Conservation (phyloP, 2,888 invertebrate genomes). For the Axea sp. region DNA sequence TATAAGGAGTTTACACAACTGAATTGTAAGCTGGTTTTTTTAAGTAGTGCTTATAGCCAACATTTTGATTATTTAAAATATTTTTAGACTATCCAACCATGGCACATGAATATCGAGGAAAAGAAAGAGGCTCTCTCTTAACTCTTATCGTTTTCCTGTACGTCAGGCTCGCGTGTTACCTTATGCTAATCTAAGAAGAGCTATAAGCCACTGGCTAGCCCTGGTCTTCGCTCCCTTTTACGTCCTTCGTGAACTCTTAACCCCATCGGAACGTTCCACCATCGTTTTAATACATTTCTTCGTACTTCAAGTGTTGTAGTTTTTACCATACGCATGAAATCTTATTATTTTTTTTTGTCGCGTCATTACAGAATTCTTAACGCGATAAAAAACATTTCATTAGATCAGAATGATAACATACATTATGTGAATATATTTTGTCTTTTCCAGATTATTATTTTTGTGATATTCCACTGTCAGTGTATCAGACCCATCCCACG, state of each 20-base stretch:
- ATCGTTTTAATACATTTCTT: slow-evolving; percentile 44
- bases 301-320: slow-evolving; percentile 31
- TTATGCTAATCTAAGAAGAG: slow-evolving; percentile 76
- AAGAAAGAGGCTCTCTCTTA: slow-evolving; percentile 66
- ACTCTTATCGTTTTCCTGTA: slow-evolving; percentile 76
- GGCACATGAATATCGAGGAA: slow-evolving; percentile 47
- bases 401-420: slow-evolving; percentile 19
- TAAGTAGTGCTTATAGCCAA: background rate
- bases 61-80: slow-evolving; percentile 41
- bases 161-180: slow-evolving; percentile 76
- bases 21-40: background rate
- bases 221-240: slow-evolving; percentile 67
- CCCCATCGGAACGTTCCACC: slow-evolving; percentile 53
- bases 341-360: slow-evolving; percentile 30
- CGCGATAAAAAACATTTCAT: slow-evolving; percentile 11
- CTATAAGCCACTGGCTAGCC: slow-evolving; percentile 74
- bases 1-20: too few relatives aligned
- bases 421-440: background rate
- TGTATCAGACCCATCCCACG: too few relatives aligned
- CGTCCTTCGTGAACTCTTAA: slow-evolving; percentile 61
- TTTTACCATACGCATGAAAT: slow-evolving; percentile 33
- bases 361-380: slow-evolving; percentile 27
- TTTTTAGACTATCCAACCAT: slow-evolving; percentile 24
- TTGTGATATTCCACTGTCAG: too few relatives aligned
- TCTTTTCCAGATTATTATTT: background rate